Conservation (phyloP, 1,140 invertebrate genomes). For the Aleiodes sp. region DNA sequence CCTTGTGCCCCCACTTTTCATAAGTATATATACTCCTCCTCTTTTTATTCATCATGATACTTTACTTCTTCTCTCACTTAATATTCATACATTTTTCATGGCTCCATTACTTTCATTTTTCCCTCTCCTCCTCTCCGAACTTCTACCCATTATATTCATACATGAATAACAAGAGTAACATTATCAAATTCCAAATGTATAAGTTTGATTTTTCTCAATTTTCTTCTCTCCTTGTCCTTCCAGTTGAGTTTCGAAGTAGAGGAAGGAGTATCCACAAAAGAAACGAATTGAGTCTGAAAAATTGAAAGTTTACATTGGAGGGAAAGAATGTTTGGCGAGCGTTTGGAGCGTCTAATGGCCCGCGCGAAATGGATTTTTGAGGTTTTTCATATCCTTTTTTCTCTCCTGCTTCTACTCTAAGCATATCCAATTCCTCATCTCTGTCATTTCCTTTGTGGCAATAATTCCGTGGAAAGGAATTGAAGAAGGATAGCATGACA, state of each 20-base stretch:
- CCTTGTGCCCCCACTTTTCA: slow-evolving; percentile 27
- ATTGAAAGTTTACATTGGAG: slow-evolving; percentile 49
- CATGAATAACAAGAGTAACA: slow-evolving; percentile 5
- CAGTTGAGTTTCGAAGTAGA: not conserved
- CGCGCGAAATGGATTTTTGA: slow-evolving; percentile 55
- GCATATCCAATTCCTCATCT: not conserved
- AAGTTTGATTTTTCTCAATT: not conserved
- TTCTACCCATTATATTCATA: not conserved
- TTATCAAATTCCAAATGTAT: not conserved
- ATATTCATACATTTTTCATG: not conserved
- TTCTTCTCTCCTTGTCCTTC: not conserved
- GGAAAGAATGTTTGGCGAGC: slow-evolving; percentile 51
- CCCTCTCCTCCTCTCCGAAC: not conserved
- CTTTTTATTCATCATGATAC: slow-evolving; percentile 8
- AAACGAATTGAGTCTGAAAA: slow-evolving; percentile 33
- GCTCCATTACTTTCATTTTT: not conserved
- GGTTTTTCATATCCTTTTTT: slow-evolving; percentile 35
- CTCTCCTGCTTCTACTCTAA: too few species aligned
- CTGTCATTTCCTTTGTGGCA: not conserved
- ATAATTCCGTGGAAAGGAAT: not conserved
- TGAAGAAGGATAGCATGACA: not conserved
- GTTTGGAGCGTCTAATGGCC: slow-evolving; percentile 51
- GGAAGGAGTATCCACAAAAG: slow-evolving; percentile 19
- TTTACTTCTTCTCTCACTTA: not conserved
- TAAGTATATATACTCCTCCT: slow-evolving; percentile 11